Conservation (phyloP, 2,888 invertebrate species). For the Gari tellinella region DNA sequence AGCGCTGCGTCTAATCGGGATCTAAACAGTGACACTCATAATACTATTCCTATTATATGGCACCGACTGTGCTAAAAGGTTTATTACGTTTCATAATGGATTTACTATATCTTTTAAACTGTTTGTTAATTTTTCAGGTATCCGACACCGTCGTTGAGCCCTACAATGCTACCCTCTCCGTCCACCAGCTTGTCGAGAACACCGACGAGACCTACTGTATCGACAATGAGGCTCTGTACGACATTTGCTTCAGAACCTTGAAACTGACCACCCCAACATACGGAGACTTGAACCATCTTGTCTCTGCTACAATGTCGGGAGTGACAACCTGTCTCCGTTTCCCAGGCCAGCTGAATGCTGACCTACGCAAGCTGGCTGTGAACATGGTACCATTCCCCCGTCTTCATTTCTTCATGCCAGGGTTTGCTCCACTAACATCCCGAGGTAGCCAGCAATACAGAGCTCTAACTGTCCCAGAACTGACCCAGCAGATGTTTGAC, state of each 20-base stretch:
- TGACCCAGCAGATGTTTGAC: slow-evolving; percentile 95
- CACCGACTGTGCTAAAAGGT: too few relatives aligned
- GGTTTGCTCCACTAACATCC: slow-evolving; percentile 94
- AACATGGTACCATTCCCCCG: slow-evolving; percentile 97
- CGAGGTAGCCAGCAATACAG: slow-evolving; percentile 90
- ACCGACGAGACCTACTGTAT: slow-evolving; percentile 95
- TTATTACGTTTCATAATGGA: neutral
- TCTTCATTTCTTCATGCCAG: slow-evolving; percentile 95
- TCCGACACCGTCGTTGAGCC: slow-evolving; percentile 90
- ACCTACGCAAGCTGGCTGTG: slow-evolving; percentile 62
- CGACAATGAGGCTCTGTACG: slow-evolving; percentile 94
- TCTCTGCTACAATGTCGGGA: slow-evolving; percentile 86
- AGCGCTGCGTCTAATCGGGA: too few relatives aligned
- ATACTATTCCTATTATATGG: too few relatives aligned
- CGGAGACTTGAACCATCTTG: slow-evolving; percentile 94
- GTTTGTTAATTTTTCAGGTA: slow-evolving; percentile 84
- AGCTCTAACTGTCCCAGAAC: slow-evolving; percentile 93
- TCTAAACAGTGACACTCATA: too few relatives aligned
- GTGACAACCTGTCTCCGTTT: slow-evolving; percentile 89
- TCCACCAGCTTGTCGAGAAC: slow-evolving; percentile 89
- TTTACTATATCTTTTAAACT: neutral
- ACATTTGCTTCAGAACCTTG: slow-evolving; percentile 94
- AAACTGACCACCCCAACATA: slow-evolving; percentile 93
- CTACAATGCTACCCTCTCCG: slow-evolving; percentile 93
- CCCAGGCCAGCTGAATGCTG: slow-evolving; percentile 65